These are phyloP conservation scores for Mythimna impura DNA, from an alignment of 2,888 invertebrate genomes.

Conservation along the genomic window DNA sequence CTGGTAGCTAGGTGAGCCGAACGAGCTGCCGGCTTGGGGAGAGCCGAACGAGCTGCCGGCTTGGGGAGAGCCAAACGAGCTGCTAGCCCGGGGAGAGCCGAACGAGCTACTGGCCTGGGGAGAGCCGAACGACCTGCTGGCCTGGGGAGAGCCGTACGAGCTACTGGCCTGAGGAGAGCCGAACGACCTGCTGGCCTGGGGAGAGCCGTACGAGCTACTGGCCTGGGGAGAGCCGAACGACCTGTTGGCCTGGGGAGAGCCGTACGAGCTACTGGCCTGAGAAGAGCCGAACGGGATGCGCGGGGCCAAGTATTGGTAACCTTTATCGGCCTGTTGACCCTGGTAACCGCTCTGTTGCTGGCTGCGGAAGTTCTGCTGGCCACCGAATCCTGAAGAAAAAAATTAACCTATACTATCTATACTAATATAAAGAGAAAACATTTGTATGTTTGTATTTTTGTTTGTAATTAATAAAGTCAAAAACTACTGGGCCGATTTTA, in stretches of 20 bases:
- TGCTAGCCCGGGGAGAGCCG: constrained; percentile 43
- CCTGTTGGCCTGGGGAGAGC: constrained; percentile 42
- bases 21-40: constrained; percentile 37
- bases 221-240: constrained; percentile 30
- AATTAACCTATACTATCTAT: too few relatives aligned
- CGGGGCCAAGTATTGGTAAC: constrained; percentile 60
- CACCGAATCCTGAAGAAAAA: constrained; percentile 60
- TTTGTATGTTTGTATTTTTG: too few relatives aligned
- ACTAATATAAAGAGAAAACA: too few relatives aligned
- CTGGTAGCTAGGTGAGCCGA: constrained; percentile 34
- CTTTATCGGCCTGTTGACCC: constrained; percentile 5
- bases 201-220: too few relatives aligned
- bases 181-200: constrained; percentile 60
- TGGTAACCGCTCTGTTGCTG: constrained; percentile 28
- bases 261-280: constrained; percentile 54
- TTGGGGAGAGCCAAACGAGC: constrained; percentile 17
- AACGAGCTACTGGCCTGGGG: constrained; percentile 43
- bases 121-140: constrained; percentile 18
- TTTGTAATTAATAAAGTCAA: too few relatives aligned
- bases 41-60: constrained; percentile 52
- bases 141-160: constrained; percentile 57
- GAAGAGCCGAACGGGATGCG: constrained; percentile 66
- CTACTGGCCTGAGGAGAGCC: constrained; percentile 47
- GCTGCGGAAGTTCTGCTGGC: constrained; percentile 53
- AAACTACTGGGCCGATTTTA: too few relatives aligned